Evolutionary conservation across 2,797 vertebrate genomes (phyloP).

Genomic region (Lepilemur septentrionalis): DNA sequence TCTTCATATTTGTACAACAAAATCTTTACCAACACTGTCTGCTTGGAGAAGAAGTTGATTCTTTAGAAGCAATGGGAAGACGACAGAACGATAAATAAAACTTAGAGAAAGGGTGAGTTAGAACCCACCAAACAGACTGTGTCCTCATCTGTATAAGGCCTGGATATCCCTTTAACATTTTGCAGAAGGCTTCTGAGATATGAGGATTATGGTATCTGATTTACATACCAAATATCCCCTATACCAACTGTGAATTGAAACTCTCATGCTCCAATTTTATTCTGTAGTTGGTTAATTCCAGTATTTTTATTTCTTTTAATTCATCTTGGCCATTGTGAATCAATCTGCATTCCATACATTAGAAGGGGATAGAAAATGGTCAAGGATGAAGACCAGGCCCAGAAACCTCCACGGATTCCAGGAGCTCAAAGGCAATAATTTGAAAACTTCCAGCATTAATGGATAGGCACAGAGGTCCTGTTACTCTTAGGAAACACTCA

Average conservation of each 20-base stretch:
- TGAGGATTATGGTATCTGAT: neutral
- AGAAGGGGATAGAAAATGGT: slow-evolving; percentile 22
- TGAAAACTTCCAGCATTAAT: neutral
- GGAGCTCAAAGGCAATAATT: neutral
- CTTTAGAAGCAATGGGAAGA: slow-evolving; percentile 39
- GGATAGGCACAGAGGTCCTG: neutral
- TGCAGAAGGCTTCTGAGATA: neutral
- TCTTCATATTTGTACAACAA: neutral
- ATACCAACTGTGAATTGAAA: neutral
- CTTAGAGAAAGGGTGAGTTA: neutral
- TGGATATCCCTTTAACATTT: neutral
- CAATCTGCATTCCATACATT: neutral
- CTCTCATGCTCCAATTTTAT: slow-evolving; percentile 41
- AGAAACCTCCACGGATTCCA: neutral
- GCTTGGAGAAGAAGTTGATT: neutral
- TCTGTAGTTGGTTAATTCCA: neutral
- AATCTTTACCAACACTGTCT: neutral
- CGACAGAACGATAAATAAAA: slow-evolving; percentile 39
- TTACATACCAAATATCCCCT: neutral
- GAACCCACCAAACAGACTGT: neutral
- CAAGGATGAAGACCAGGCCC: neutral
- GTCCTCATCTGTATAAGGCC: neutral
- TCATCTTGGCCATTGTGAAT: slow-evolving; percentile 7
- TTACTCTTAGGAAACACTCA: slow-evolving; percentile 11
- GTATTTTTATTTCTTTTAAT: slow-evolving; percentile 38